phyloP scores from a whole-genome alignment of 64 coral and sea anemone species.

The Cladopsammia gracilis region DNA sequence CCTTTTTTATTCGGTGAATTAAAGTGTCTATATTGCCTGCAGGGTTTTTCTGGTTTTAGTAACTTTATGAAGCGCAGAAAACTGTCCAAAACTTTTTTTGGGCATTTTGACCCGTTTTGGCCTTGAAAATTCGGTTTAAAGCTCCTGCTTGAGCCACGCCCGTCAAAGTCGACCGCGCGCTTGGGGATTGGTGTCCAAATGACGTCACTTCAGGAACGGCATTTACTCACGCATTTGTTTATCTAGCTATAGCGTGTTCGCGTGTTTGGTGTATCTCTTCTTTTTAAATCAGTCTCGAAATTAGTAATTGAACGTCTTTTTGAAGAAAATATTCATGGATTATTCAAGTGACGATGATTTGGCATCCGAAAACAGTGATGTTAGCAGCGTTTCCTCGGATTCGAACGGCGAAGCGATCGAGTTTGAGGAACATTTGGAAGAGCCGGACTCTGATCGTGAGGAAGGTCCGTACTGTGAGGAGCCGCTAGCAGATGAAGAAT shows the following conservation, averaged over 20 bases:
- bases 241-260: too few species aligned
- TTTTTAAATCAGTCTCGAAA: background rate
- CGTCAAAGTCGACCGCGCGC: background rate
- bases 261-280: background rate
- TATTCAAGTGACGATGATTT: slow-evolving; percentile 8
- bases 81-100: background rate
- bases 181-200: background rate
- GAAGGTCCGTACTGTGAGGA: background rate
- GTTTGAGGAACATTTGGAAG: background rate
- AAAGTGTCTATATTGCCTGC: background rate
- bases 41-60: background rate
- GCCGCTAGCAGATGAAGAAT: background rate
- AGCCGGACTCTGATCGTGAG: background rate
- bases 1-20: too few species aligned
- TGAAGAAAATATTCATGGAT: background rate
- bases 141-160: background rate
- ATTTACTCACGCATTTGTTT: background rate
- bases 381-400: background rate
- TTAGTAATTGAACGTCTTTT: background rate
- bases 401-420: background rate
- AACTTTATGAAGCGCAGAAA: background rate
- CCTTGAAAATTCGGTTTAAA: background rate
- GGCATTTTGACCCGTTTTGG: background rate
- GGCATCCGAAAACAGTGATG: background rate
- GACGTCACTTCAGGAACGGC: background rate